Evolutionary conservation across 2,797 vertebrate species (phyloP).

Genomic region (Mormyrus proboscirostris): DNA sequence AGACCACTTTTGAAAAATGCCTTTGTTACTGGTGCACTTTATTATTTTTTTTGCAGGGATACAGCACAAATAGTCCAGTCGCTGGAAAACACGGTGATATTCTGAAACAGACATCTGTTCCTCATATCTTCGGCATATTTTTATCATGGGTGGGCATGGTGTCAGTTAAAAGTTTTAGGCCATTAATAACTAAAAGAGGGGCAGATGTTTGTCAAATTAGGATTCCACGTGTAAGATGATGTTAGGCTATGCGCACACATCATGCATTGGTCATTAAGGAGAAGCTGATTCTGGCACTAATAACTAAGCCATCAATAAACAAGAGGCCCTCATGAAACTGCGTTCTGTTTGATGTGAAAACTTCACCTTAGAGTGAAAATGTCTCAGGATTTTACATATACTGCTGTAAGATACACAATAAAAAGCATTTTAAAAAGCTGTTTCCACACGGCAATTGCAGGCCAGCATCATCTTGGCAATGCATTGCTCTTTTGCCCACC

Average conservation of each 20-base stretch:
- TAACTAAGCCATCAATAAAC: conserved; percentile 20
- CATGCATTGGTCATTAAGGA: conserved; percentile 39
- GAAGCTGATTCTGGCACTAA: conserved; percentile 38
- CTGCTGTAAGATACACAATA: background rate
- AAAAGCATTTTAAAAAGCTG: background rate
- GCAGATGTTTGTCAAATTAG: conserved; percentile 56
- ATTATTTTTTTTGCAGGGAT: background rate
- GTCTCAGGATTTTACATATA: background rate
- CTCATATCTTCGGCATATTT: background rate
- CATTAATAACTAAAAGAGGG: conserved; percentile 30
- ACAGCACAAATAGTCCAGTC: background rate
- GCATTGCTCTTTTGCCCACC: background rate
- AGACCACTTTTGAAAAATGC: background rate
- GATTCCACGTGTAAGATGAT: conserved; percentile 47
- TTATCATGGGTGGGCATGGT: background rate
- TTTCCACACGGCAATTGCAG: background rate
- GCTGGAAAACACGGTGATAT: background rate
- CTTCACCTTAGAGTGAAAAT: background rate
- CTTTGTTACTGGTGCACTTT: background rate
- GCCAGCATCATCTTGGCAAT: background rate
- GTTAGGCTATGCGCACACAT: conserved; percentile 43
- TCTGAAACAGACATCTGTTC: background rate
- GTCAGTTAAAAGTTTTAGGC: background rate
- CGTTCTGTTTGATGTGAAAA: background rate
- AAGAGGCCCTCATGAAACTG: conserved; percentile 23